Conservation (phyloP, 2,888 invertebrate genomes). For the Callimorpha dominula region DNA sequence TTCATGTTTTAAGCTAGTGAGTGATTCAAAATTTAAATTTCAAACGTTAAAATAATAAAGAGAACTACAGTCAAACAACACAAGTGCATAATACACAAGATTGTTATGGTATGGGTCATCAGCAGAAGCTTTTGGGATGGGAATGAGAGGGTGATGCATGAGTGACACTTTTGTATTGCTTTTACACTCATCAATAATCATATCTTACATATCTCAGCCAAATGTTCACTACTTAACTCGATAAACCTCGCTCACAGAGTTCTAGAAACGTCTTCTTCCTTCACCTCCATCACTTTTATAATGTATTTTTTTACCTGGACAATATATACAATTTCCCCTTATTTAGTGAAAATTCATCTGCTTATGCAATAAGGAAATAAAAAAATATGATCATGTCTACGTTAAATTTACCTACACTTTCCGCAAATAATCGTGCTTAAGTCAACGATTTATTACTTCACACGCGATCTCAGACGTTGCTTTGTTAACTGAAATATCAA, state of each 20-base stretch:
- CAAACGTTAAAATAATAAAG: neutral
- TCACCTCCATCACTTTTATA: neutral
- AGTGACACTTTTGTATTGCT: no score
- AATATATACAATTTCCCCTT: neutral
- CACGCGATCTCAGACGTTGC: slow-evolving; percentile 40
- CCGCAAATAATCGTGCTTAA: slow-evolving; percentile 25
- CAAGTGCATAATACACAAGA: neutral
- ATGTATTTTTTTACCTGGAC: neutral
- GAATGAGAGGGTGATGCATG: neutral
- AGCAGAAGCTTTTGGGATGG: neutral
- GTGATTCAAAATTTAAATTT: neutral
- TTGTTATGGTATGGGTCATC: neutral
- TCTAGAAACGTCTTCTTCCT: neutral
- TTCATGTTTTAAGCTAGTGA: neutral
- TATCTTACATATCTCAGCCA: neutral
- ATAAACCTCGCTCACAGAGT: neutral
- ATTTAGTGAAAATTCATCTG: neutral
- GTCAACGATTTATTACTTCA: slow-evolving; percentile 35
- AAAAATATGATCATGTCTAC: slow-evolving; percentile 6
- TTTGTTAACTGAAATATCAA: slow-evolving; percentile 40
- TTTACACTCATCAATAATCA: no score
- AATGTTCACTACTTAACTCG: neutral
- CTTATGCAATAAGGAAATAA: slow-evolving; percentile 12
- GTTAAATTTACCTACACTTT: slow-evolving; percentile 7
- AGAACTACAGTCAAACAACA: neutral